Base-by-base conservation (phyloP, 2,113 vertebrate genomes). In the Natator depressus region DNA sequence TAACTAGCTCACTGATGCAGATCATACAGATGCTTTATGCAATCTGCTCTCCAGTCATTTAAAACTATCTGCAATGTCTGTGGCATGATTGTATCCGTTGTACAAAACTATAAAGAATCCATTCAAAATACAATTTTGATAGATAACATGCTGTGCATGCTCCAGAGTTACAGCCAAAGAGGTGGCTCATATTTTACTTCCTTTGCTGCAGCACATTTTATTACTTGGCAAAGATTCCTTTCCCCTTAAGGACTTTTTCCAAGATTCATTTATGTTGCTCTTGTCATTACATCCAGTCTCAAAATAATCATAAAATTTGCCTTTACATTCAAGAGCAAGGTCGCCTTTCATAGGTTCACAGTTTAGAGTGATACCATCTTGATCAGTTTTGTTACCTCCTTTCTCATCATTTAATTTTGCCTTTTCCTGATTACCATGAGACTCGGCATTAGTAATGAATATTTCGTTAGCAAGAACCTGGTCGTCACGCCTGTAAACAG, bases 221-320 rank as follows among this genome's bases (percentile, higher is more conserved):
- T 96, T 98, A 94, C 95, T 97, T 2, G 98, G 96, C 93, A 97
- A 97, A 94, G 97, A 93, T 92, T 98, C 98, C 97, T 95, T 98
- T 97, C 96, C 99, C 98, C 97, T 95, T 69, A 97, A 95, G 89
- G 97, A 98, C 95, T 98, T 98, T 95, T 98, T 98, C 98, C 98
- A 99, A 91, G 98, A 98, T 96, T 98, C 99, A 25, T 98, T 98
- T 54, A 88, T 1, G 86, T 95, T 98, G 96, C 76, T 97, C 96
- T 98, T 98, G 84, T 98, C 97, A 88, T 96, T 97, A 94, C 96
- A 98, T 95, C 96, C 98, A 83, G 98, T 97, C 96, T 98, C 98
- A 97, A 98, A 98, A 97, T 94, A 98, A 97, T 98, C 98, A 80
- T 98, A 98, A 96, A 98, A 98, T 91, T 98, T 98, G 96, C 98